Percentiles rank a stretch among this genome's conserved stretches.
Evolutionary conservation across 2,797 vertebrate species (phyloP).

Genomic region (Chaetodon trifasciatus): DNA sequence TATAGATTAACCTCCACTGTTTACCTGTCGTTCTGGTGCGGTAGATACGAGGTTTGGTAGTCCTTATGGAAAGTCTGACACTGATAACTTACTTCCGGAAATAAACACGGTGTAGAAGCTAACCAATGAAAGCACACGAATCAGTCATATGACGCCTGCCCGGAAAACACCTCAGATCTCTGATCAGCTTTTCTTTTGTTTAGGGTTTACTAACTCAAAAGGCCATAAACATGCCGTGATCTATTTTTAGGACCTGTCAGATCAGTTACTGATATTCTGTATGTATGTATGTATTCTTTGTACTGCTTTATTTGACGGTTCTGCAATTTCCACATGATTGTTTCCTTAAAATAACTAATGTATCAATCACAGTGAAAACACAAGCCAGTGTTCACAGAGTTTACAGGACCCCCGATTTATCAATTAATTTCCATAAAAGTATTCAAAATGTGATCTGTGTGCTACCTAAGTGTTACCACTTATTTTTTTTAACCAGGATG

Average conservation of each 20-base stretch:
- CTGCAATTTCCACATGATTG: background rate
- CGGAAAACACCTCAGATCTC: constrained; percentile 10
- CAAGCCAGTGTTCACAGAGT: background rate
- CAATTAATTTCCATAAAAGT: background rate
- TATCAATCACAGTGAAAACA: background rate
- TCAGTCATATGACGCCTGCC: constrained; percentile 62
- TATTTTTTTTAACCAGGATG: background rate
- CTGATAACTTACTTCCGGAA: constrained; percentile 81
- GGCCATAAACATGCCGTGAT: background rate
- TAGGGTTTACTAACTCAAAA: background rate
- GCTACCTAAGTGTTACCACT: background rate
- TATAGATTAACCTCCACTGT: rapidly evolving
- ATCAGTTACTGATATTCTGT: no score
- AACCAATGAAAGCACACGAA: constrained; percentile 58
- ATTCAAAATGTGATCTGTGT: background rate
- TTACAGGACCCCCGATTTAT: background rate
- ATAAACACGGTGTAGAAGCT: constrained; percentile 68
- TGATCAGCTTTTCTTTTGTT: constrained; percentile 22
- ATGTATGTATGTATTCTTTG: no score
- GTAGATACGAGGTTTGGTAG: constrained; percentile 13
- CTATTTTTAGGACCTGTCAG: background rate
- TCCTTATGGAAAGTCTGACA: constrained; percentile 61
- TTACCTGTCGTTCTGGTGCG: constrained; percentile 57
- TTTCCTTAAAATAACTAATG: background rate
- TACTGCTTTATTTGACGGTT: background rate